Conservation (phyloP, 2,113 vertebrate species). For the Brienomyrus longianalis region DNA sequence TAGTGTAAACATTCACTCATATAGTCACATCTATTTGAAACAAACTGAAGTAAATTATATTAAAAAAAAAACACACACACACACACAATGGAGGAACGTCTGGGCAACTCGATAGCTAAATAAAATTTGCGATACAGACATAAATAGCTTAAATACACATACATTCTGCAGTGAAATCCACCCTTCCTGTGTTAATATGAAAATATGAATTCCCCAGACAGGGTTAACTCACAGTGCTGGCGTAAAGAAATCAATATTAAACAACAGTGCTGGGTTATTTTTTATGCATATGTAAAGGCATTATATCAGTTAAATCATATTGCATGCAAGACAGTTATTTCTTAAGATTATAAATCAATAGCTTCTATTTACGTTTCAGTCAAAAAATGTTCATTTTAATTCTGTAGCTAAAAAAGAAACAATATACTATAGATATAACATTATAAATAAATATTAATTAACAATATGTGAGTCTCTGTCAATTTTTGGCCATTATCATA, state of each 20-base stretch:
- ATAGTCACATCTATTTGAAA: neutral
- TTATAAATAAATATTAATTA: neutral
- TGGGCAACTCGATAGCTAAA: neutral
- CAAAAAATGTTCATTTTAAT: neutral
- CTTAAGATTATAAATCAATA: neutral
- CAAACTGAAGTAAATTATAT: neutral
- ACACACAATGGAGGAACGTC: neutral
- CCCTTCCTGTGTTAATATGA: neutral
- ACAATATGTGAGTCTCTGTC: neutral
- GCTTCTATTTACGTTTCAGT: neutral
- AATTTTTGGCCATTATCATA: neutral
- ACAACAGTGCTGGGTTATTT: neutral
- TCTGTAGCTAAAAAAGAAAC: neutral
- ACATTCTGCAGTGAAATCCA: slow-evolving; percentile 7
- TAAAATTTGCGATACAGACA: neutral
- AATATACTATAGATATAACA: neutral
- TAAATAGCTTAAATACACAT: slow-evolving; percentile 3
- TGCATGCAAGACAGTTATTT: neutral
- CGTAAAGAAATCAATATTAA: neutral
- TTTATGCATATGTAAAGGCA: neutral
- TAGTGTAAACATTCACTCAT: slow-evolving; percentile 1
- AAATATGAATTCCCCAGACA: neutral
- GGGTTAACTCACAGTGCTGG: neutral
- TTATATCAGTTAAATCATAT: neutral
- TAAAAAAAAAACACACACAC: neutral